Conservation (phyloP, 2,888 invertebrate species). For the Sarcophaga subvicina region DNA sequence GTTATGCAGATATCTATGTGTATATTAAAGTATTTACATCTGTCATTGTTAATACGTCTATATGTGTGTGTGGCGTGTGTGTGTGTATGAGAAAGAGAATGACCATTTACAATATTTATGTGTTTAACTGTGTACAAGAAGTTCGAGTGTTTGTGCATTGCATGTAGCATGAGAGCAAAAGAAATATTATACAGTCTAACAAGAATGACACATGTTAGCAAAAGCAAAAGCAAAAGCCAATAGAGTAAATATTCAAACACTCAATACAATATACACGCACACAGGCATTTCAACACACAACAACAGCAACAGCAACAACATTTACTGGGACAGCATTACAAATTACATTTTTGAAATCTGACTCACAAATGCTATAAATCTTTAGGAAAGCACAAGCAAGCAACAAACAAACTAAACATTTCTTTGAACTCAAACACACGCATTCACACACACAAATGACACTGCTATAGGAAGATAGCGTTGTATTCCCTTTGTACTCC, state of each 20-base stretch:
- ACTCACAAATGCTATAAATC: slow-evolving; percentile 80
- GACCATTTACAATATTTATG: too few relatives aligned
- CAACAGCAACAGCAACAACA: background rate
- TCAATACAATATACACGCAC: background rate
- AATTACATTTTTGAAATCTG: slow-evolving; percentile 77
- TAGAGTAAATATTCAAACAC: slow-evolving; percentile 61
- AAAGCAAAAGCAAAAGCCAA: slow-evolving; percentile 66
- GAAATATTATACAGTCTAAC: slow-evolving; percentile 52
- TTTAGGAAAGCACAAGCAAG: slow-evolving; percentile 62
- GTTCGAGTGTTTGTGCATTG: background rate
- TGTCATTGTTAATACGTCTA: background rate
- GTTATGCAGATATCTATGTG: background rate
- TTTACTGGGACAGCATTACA: slow-evolving; percentile 65
- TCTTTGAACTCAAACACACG: slow-evolving; percentile 59
- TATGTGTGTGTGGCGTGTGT: background rate
- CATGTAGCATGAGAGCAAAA: slow-evolving; percentile 15
- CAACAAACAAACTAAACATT: slow-evolving; percentile 71
- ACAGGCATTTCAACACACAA: slow-evolving; percentile 16
- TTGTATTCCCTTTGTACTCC: background rate
- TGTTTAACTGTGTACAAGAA: background rate
- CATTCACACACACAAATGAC: slow-evolving; percentile 45
- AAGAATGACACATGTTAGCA: slow-evolving; percentile 64
- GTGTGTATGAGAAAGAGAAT: background rate
- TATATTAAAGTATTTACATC: background rate
- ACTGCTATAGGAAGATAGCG: background rate